Percentiles rank a stretch among this genome's conserved stretches.
These are phyloP conservation scores for Malurus melanocephalus DNA, from an alignment of 2,113 vertebrate genomes.

Conservation along the genomic window DNA sequence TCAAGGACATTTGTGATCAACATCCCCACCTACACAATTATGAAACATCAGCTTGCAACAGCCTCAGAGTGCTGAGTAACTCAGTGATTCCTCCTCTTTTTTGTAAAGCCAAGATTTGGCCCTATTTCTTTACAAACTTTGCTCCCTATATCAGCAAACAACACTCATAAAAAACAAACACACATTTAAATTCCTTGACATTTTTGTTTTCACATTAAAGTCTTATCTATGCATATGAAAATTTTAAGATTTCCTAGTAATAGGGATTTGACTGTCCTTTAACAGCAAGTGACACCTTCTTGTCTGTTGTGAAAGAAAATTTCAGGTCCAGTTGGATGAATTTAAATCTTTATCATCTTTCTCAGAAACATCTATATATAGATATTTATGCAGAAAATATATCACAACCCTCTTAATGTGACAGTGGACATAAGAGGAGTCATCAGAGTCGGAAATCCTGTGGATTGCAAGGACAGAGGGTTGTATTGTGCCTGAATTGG, in stretches of 20 bases:
- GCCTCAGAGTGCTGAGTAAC: background rate
- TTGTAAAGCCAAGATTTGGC: background rate
- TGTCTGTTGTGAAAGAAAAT: background rate
- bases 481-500: background rate
- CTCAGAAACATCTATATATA: background rate
- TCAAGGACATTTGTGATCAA: background rate
- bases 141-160: background rate
- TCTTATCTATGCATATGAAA: background rate
- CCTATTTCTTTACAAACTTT: background rate
- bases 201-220: background rate
- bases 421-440: background rate
- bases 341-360: background rate
- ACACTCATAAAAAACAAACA: background rate
- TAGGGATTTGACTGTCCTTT: background rate
- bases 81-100: background rate
- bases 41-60: background rate
- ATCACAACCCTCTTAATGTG: background rate
- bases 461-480: background rate
- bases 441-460: background rate
- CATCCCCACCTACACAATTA: background rate
- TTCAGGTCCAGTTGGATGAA: background rate
- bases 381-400: background rate
- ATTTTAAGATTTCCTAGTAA: background rate
- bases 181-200: background rate
- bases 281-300: background rate